Evolutionary conservation across 2,113 vertebrate species (phyloP).

Genomic region (Amphilophus citrinellus): DNA sequence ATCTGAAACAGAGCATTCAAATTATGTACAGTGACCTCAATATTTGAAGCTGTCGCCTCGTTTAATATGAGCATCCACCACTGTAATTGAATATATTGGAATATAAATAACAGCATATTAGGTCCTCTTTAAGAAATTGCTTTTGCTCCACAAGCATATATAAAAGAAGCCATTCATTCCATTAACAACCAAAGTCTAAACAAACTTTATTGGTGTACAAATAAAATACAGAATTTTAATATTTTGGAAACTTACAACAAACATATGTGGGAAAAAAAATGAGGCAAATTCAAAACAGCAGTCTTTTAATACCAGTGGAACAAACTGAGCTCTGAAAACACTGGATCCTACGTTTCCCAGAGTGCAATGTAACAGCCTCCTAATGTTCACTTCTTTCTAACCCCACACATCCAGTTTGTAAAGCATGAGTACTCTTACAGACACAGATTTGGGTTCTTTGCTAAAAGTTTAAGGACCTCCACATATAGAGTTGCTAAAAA

Average conservation of each 20-base stretch:
- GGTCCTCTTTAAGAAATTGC: too few relatives aligned
- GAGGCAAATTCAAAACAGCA: too few relatives aligned
- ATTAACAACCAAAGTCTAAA: background rate
- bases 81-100: too few relatives aligned
- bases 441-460: background rate
- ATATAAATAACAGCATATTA: too few relatives aligned
- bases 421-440: background rate
- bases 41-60: background rate
- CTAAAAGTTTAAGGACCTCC: background rate
- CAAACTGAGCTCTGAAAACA: background rate
- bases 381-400: background rate
- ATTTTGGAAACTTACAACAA: background rate
- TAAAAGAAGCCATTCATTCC: background rate
- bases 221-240: background rate
- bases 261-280: too few relatives aligned
- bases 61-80: too few relatives aligned
- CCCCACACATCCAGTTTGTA: background rate
- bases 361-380: background rate
- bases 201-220: too few relatives aligned
- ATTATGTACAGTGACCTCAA: background rate
- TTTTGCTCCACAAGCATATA: background rate
- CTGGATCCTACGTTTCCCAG: background rate
- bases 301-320: background rate
- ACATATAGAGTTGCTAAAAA: background rate
- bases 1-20: too few relatives aligned